phyloP scores from a whole-genome alignment of 1,140 invertebrate genomes.

The Drosophila kikkawai region DNA sequence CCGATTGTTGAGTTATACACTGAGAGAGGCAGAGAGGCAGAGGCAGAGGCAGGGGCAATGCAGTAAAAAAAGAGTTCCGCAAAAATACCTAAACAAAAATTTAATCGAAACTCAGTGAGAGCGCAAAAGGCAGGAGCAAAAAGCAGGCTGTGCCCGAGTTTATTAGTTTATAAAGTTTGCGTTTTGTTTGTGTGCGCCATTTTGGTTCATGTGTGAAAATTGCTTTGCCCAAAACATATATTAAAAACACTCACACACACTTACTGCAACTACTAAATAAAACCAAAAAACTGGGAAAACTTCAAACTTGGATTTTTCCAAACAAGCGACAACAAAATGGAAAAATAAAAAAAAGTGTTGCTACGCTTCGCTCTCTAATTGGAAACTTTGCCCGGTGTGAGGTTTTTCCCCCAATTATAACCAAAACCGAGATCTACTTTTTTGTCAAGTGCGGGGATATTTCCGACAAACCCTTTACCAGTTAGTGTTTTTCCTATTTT shows the following conservation, averaged over 20 bases:
- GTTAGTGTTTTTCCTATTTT: not conserved
- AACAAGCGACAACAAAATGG: slow-evolving; percentile 25
- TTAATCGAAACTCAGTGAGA: slow-evolving; percentile 46
- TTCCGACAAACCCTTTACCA: slow-evolving; percentile 11
- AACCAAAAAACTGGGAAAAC: slow-evolving; percentile 42
- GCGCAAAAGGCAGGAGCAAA: slow-evolving; percentile 12
- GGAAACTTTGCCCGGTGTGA: slow-evolving; percentile 55
- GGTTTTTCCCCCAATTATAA: slow-evolving; percentile 60
- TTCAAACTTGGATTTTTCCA: slow-evolving; percentile 37
- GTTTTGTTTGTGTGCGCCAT: slow-evolving; percentile 40
- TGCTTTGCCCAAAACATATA: slow-evolving; percentile 54
- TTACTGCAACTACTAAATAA: slow-evolving; percentile 11
- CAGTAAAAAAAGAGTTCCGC: slow-evolving; percentile 19
- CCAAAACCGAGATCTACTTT: slow-evolving; percentile 42
- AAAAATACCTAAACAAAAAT: slow-evolving; percentile 51
- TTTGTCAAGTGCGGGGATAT: slow-evolving; percentile 14
- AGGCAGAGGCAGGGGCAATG: not conserved
- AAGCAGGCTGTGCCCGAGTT: slow-evolving; percentile 13
- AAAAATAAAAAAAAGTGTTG: slow-evolving; percentile 40
- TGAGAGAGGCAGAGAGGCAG: not conserved
- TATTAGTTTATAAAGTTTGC: slow-evolving; percentile 63
- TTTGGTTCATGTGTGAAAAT: slow-evolving; percentile 56
- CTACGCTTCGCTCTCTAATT: slow-evolving; percentile 46
- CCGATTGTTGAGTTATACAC: slow-evolving; percentile 36
- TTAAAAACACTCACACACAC: slow-evolving; percentile 23